Evolutionary conservation across 1,140 invertebrate species (phyloP), one percentile per base, ranked within the genome.

Genomic region (Gryllus bimaculatus): DNA sequence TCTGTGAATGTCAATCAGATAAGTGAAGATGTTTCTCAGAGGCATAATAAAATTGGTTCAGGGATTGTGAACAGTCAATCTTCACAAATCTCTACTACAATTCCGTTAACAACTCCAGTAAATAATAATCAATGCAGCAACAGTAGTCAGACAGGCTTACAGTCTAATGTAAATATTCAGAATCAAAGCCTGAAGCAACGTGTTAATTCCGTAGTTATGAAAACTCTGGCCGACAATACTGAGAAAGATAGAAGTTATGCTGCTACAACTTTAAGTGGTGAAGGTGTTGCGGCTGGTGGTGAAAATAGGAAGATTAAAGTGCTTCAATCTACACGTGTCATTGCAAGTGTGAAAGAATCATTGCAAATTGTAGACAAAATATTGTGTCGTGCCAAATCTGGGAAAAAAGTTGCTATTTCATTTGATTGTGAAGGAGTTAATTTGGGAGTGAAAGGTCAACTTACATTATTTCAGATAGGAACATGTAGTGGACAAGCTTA

Each of bases 391-490:
- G 87, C 88, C 74, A 89, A 90, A 82, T 84, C 87, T 39, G 85
- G 89, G 79, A 88, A 89, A 76, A 87, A 87, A 80, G 85, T 89
- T 49, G 90, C 92, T 66, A 86, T 97, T 47, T 93, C 93, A 0
- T 91, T 97, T 81, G 96, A 97, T 85, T 96, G 93, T 82, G 96
- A 98, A 87, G 96, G 96, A 21, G 93, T 97, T 8, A 97, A 97
- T 87, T 86, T 97, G 49, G 95, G 95, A 4, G 85, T 91, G 0
- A 95, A 94, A 83, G 95, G 94, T 18, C 91, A 92, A 82, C 87
- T 98, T 47, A 97, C 95, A 0, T 85, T 97, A 39, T 89, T 97
- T 82, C 95, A 97, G 86, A 91, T 98, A 80, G 94, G 93, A 15
- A 94, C 93, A 0, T 90, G 91, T 82, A 88, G 89, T 74, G 94